Conservation (phyloP, 2,113 vertebrate genomes). For the Hassar affinis region DNA sequence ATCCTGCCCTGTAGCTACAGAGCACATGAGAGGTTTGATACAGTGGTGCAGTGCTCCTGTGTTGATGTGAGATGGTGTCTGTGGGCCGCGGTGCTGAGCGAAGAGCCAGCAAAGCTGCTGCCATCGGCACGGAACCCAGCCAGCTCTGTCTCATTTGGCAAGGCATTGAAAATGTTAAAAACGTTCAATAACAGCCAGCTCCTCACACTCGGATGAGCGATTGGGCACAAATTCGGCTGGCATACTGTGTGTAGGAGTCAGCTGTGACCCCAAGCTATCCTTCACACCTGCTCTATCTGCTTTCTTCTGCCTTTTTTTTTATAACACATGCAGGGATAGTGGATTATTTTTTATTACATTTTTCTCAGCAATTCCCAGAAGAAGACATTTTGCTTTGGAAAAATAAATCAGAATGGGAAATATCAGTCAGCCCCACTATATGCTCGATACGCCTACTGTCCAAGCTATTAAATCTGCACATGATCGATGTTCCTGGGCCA, state of each 20-base stretch:
- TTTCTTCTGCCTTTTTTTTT: constrained; percentile 13
- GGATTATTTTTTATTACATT: constrained; percentile 31
- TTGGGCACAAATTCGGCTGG: constrained; percentile 39
- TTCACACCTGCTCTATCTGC: constrained; percentile 43
- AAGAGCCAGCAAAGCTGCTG: constrained; percentile 34
- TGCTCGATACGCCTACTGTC: not conserved
- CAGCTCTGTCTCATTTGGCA: constrained; percentile 43
- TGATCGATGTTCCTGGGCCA: constrained; percentile 43
- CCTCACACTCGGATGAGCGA: constrained; percentile 43
- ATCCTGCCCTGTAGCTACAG: constrained; percentile 15
- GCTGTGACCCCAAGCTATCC: constrained; percentile 41
- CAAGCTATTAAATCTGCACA: constrained; percentile 15
- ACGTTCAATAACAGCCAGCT: constrained; percentile 38
- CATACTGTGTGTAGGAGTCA: constrained; percentile 44
- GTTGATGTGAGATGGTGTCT: constrained; percentile 25
- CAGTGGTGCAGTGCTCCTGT: constrained; percentile 34
- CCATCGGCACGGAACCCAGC: constrained; percentile 24
- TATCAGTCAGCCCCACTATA: not conserved
- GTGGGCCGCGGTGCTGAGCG: constrained; percentile 4
- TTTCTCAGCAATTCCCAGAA: constrained; percentile 22
- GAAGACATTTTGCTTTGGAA: not conserved
- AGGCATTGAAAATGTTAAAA: constrained; percentile 30
- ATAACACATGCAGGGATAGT: constrained; percentile 30
- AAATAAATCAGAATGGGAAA: constrained; percentile 10
- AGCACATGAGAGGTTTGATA: constrained; percentile 23